A percentile compares a stretch with the other conserved stretches of the same genome.
Evolutionary conservation across 2,797 vertebrate genomes (phyloP).

Genomic region (Microhierax caerulescens): DNA sequence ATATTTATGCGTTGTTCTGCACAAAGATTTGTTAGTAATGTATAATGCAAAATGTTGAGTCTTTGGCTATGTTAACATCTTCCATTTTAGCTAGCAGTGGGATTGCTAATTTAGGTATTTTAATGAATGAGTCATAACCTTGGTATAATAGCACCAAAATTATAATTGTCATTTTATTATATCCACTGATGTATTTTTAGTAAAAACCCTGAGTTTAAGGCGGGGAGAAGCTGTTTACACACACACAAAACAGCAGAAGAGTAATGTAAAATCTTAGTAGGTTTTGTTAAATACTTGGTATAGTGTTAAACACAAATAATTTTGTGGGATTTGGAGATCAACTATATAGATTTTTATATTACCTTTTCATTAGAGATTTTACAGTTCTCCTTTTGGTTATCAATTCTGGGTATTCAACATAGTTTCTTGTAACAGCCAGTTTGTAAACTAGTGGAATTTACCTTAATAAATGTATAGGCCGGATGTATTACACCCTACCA

Average conservation of each 20-base stretch:
- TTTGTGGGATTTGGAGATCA: background rate
- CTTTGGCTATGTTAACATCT: background rate
- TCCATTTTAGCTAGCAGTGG: slow-evolving; percentile 32
- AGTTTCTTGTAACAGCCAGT: background rate
- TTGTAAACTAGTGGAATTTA: background rate
- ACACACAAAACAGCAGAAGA: background rate
- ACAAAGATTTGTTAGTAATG: background rate
- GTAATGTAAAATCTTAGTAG: background rate
- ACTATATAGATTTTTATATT: background rate
- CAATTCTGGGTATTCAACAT: background rate
- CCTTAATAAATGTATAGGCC: background rate
- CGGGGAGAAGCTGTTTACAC: background rate
- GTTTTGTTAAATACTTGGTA: background rate
- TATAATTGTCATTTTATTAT: background rate
- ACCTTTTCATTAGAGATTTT: background rate
- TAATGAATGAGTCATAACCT: slow-evolving; percentile 44
- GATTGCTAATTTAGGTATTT: slow-evolving; percentile 38
- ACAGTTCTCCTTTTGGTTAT: background rate
- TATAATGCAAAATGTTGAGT: background rate
- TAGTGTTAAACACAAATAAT: background rate
- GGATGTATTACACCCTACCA: background rate
- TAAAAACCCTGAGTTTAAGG: background rate
- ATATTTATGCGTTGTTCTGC: background rate
- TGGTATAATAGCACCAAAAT: background rate
- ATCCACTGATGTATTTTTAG: background rate